Base-by-base conservation (phyloP, 2,888 invertebrate genomes). In the Ophion slaviceki region DNA sequence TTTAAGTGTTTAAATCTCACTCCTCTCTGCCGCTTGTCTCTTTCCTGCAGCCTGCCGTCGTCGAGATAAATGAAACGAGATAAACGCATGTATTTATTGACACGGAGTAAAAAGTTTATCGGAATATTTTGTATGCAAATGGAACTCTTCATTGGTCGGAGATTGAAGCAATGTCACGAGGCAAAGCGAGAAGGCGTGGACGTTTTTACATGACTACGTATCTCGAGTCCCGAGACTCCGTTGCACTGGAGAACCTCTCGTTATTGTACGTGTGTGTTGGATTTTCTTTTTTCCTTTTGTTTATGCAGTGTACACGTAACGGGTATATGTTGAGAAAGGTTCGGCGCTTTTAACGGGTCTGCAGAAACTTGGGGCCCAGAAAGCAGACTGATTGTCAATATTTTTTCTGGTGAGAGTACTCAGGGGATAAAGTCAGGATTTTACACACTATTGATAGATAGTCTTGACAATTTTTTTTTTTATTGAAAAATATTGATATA, bases 11-110 rank as follows among this genome's bases (percentile, higher is more conserved):
- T 53, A 53, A 53, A 53, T 53, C 53, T 17, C 53, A 53, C 17
- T 53, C 5, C 53, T 17, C 17, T 53, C 53, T 17, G 14, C 53
- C 53, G 53, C 53, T 17, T 53, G 53, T 17, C 17, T 17, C 53
- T 14, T 17, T 53, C 53, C 53, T 14, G 14, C 53, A 53, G 4
- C 64, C 32, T 14, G 11, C 64, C 72, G 8, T 72, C 72, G 32
- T n/a, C 10, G 61, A 40, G 62, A 74, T 61, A 45, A 74, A 74
- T 74, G 74, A 62, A 45, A 24, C 28, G 74, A 74, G 75, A 75
- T 64, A 64, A 75, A 64, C 47, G 75, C 64, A 36, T 40, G 75
- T 47, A 28, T 75, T 47, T 64, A 64, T 64, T 28, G 62, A 64
- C n/a, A 62, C 24, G 47, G 64, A n/a, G 75, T 28, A 75, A 75